phyloP scores from a whole-genome alignment of 2,113 vertebrate genomes.

The Brienomyrus brachyistius region DNA sequence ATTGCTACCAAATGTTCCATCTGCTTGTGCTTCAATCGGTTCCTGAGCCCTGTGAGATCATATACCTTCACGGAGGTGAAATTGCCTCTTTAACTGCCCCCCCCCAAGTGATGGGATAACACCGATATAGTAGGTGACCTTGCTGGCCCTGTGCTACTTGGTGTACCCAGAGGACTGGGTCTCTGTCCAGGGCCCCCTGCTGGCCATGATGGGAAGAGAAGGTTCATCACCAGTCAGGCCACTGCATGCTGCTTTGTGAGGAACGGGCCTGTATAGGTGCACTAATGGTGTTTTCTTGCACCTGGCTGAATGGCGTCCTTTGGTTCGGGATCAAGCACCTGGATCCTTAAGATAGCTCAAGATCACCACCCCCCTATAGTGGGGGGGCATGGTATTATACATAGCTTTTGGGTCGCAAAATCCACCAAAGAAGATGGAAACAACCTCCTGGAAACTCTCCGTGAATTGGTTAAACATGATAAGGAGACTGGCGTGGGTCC shows the following conservation, averaged over 20 bases:
- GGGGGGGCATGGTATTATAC: not conserved
- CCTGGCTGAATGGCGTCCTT: slow-evolving; percentile 30
- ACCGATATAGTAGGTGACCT: not conserved
- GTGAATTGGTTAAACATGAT: not conserved
- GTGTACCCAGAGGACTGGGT: not conserved
- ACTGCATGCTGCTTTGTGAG: not conserved
- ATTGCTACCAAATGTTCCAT: not conserved
- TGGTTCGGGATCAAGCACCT: slow-evolving; percentile 13
- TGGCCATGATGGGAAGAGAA: not conserved
- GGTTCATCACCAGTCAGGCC: slow-evolving; percentile 31
- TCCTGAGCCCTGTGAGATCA: not conserved
- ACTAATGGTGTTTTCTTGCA: slow-evolving; percentile 24
- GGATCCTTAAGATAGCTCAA: not conserved
- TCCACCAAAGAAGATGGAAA: too few species aligned
- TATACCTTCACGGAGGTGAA: not conserved
- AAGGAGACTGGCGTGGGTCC: not conserved
- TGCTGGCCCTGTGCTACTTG: not conserved
- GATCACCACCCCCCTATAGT: too few species aligned
- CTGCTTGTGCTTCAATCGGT: not conserved
- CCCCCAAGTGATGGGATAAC: not conserved
- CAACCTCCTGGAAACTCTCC: not conserved
- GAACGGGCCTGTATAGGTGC: slow-evolving; percentile 21
- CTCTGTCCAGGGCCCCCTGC: slow-evolving; percentile 3
- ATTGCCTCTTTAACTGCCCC: not conserved
- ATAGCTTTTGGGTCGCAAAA: not conserved